Conservation (phyloP, 1,140 invertebrate species). For the Pseudomyrmex pallidus region DNA sequence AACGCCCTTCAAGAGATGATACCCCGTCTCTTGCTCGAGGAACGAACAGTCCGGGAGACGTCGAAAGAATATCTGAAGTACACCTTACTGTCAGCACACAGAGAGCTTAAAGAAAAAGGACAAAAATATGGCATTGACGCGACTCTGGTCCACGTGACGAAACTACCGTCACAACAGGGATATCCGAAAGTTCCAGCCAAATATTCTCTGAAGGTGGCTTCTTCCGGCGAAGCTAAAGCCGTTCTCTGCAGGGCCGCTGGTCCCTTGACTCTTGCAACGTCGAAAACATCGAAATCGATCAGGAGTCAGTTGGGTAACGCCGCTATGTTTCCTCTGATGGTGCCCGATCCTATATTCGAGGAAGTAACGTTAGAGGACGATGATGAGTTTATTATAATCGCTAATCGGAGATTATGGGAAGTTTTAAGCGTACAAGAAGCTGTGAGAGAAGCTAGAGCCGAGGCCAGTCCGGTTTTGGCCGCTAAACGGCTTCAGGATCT, state of each 20-base stretch:
- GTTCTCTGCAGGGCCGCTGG: slow-evolving; percentile 89
- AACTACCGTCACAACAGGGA: slow-evolving; percentile 83
- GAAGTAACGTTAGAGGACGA: slow-evolving; percentile 91
- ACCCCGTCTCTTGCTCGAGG: slow-evolving; percentile 91
- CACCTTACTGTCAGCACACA: slow-evolving; percentile 91
- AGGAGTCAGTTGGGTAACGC: slow-evolving; percentile 87
- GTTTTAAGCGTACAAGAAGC: slow-evolving; percentile 91
- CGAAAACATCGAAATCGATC: slow-evolving; percentile 77
- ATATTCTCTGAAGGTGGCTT: slow-evolving; percentile 89
- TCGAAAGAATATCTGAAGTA: slow-evolving; percentile 93
- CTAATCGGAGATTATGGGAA: slow-evolving; percentile 92
- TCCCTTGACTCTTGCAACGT: slow-evolving; percentile 85
- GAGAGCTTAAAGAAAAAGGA: slow-evolving; percentile 90
- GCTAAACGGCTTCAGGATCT: slow-evolving; percentile 93
- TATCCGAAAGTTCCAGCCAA: slow-evolving; percentile 79
- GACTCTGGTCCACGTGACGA: slow-evolving; percentile 90
- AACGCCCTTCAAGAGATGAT: slow-evolving; percentile 90
- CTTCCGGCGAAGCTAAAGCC: slow-evolving; percentile 90
- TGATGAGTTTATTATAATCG: slow-evolving; percentile 93
- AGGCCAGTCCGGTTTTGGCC: slow-evolving; percentile 91
- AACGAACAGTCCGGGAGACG: slow-evolving; percentile 92
- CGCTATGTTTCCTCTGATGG: slow-evolving; percentile 87
- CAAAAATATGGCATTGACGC: slow-evolving; percentile 90
- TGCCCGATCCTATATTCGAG: slow-evolving; percentile 91
- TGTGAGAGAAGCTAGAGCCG: slow-evolving; percentile 90